Conservation (phyloP, 2,113 vertebrate genomes). For the Indicator maculatus region DNA sequence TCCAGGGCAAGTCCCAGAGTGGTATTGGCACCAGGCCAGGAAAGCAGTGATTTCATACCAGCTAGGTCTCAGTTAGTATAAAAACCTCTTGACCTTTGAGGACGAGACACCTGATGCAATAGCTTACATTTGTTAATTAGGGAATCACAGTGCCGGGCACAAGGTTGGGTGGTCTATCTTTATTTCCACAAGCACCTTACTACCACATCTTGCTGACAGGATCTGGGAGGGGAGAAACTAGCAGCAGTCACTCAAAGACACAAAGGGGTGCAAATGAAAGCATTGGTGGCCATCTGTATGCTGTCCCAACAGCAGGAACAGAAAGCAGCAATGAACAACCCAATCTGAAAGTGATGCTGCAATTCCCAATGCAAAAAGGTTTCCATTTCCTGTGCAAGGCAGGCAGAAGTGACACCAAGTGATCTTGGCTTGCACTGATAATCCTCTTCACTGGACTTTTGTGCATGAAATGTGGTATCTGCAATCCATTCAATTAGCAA, state of each 20-base stretch:
- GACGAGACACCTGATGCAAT: not conserved
- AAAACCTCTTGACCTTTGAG: not conserved
- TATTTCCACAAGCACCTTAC: not conserved
- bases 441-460: constrained; percentile 45
- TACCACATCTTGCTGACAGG: not conserved
- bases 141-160: not conserved
- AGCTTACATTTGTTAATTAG: not conserved
- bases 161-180: not conserved
- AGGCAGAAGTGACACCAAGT: not conserved
- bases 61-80: not conserved
- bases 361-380: not conserved
- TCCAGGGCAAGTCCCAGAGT: not conserved
- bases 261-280: not conserved
- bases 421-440: not conserved
- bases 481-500: constrained; percentile 56
- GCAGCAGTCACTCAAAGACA: not conserved
- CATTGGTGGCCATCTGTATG: not conserved
- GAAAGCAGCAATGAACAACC: not conserved
- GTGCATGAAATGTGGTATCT: constrained; percentile 46
- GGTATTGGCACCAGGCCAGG: not conserved
- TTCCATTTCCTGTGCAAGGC: not conserved
- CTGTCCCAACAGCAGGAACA: fast-evolving
- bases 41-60: not conserved
- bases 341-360: not conserved
- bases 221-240: not conserved